Evolutionary conservation across 2,797 vertebrate genomes (phyloP).

Genomic region (Sebastolobus alascanus): DNA sequence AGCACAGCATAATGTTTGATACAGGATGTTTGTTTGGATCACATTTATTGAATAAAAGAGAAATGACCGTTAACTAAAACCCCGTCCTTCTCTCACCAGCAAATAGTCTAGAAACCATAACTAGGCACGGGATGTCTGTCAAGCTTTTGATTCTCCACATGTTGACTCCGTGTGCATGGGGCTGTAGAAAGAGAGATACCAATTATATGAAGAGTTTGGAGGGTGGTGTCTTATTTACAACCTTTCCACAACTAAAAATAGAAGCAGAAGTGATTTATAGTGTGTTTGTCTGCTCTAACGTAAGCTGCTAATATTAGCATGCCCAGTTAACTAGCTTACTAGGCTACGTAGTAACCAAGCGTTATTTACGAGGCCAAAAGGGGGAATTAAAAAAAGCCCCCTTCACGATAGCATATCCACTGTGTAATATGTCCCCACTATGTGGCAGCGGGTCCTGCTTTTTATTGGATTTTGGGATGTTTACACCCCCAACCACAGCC

Average conservation of each 20-base stretch:
- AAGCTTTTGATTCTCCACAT: not conserved
- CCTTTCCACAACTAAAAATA: slow-evolving; percentile 2
- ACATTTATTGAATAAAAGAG: not conserved
- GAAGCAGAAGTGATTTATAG: not conserved
- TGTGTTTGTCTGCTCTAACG: not conserved
- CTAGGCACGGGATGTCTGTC: not conserved
- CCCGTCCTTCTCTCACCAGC: not conserved
- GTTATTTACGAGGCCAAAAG: not conserved
- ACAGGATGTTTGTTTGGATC: slow-evolving; percentile 6
- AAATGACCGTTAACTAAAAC: not conserved
- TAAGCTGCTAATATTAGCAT: not conserved
- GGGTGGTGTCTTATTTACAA: not conserved
- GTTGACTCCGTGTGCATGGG: not conserved
- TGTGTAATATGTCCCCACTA: not conserved
- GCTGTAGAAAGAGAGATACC: not conserved
- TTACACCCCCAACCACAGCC: not conserved
- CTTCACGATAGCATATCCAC: not conserved
- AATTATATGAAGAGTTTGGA: not conserved
- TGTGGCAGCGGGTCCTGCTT: not conserved
- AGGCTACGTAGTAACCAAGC: not conserved
- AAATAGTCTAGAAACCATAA: not conserved
- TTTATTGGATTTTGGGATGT: slow-evolving; percentile 2
- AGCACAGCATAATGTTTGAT: slow-evolving; percentile 15
- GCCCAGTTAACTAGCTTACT: not conserved
- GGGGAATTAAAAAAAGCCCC: not conserved